Base-by-base conservation (phyloP, 2,888 invertebrate genomes). In the Harpalus rubripes region DNA sequence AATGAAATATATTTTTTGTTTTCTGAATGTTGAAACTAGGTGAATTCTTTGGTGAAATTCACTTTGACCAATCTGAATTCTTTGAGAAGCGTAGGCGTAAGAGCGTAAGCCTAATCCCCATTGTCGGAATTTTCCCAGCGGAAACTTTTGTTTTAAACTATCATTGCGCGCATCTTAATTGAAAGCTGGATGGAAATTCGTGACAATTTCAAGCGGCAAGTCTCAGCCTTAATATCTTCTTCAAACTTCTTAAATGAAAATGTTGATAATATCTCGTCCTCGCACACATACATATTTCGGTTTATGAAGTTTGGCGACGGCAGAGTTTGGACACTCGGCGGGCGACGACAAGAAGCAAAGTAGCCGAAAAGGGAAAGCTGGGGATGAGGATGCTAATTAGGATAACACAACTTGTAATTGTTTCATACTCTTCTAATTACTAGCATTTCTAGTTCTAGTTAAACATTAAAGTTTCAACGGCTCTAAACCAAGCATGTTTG, bases 111-210 rank as follows among this genome's bases (percentile, higher is more conserved):
- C 32, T 68, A 68, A 68, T 68, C 68, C 68, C 68, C 68, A 78
- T 78, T 58, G 78, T 78, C 26, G 41, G 78, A 78, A 78, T 58
- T 78, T 84, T 16, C 26, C 8, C 78, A 32, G 32, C 18, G 74
- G 32, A 78, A 84, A 84, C 84, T 78, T 84, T 84, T 84, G 84
- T 84, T 84, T 78, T 63, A 84, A 84, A 84, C 84, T 84, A 84
- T 84, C 84, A 84, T 84, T 84, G 76, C 61, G 76, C 84, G 78
- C 84, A 84, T 84, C 84, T 84, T 84, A 84, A 84, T 84, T 84
- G 84, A 84, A 84, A 84, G 63, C 58, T 52, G 78, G 78, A 63
- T 63, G 84, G 56, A 84, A 78, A 84, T 84, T 84, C 84, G 84
- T 84, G 84, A 84, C 84, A 84, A 84, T 84, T 84, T 78, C 41